Evolutionary conservation across 2,888 invertebrate genomes (phyloP), one percentile per base, ranked within the genome.

Genomic region (Rhabditoides inermis): DNA sequence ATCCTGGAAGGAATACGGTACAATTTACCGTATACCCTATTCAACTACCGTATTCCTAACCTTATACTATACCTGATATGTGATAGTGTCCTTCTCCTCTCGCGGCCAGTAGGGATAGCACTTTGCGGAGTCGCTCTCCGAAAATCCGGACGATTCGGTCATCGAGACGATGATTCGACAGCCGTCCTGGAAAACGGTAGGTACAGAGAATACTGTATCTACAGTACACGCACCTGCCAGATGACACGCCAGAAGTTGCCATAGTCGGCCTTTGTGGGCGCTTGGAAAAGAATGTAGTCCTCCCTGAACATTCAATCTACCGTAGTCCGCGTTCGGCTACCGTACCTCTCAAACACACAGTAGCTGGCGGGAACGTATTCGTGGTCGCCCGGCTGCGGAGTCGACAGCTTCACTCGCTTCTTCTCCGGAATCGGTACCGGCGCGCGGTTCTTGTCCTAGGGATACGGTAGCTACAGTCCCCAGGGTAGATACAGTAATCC

Each of bases 71-170:
- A n/a, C n/a, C n/a, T n/a, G n/a, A n/a, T n/a, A n/a, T n/a, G n/a
- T n/a, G 48, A 58, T 48, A 30, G 52, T 22, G 12, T 51, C 35
- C 3, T 45, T 49, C n/a, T 39, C 41, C 46, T 61, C 57, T 3
- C 42, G 52, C 10, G 58, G 56, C 51, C 56, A 61, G 51, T 58
- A 61, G 7, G 41, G 42, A 37, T 48, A 61, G 48, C 61, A 61
- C 28, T 58, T 58, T 15, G 45, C 35, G 2, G 51, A 47, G 41
- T 58, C 58, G 15, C 47, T 37, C 4, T 52, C 52, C 20, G n/a
- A n/a, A n/a, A n/a, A n/a, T n/a, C 50, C 36, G 37, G 46, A 36
- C 7, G 22, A 28, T 6, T 51, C 51, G 7, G 46, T 26, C 23
- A 61, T 25, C 18, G 46, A 49, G 4, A 56, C 36, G 23, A 61